Evolutionary conservation across 2,888 invertebrate species (phyloP), one percentile per base, ranked within the genome.

Genomic region (Pterobdella sp.): DNA sequence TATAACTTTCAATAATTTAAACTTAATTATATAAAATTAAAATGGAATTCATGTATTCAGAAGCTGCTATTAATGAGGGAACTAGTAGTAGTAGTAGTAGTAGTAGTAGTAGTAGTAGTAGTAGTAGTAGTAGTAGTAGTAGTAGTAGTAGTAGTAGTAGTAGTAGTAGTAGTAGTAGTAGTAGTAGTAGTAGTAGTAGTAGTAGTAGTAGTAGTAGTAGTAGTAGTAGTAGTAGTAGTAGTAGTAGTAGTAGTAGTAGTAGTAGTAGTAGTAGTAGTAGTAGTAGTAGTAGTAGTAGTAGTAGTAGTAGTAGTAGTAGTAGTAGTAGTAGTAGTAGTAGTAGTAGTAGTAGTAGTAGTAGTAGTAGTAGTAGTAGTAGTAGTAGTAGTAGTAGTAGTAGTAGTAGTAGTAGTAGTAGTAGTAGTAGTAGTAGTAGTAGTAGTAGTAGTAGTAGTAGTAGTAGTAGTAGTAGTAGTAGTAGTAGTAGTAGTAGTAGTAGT

Each of bases 61-160:
- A n/a, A n/a, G 29, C 7, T 64, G 29, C 7, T 64, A 26, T 18
- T 64, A 26, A 7, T 64, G 26, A 7, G 22, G 31, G 31, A 26
- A 67, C 22, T 67, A 32, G 31, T 67, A 32, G 4, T 67, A 32
- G 31, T 67, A 32, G 31, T 67, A 34, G 31, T 67, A 34, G 31
- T 67, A n/a, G 31, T 32, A 32, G 4, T 67, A 32, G 31, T 32
- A 67, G 31, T 67, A 67, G 31, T 67, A 67, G 31, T 67, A 32
- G 31, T 67, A 67, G 31, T 67, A 32, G 31, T 67, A 67, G 31
- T 67, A 32, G 31, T 67, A 32, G 31, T 67, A 32, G 31, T 32
- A 67, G 31, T 67, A 67, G 31, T 67, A 32, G 31, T 67, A 32
- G 63, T 63, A 63, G 63, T 63, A n/a, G 63, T 63, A 63, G 63